These are phyloP conservation scores for Manis javanica DNA, from an alignment of 2,797 vertebrate genomes.

Conservation along the genomic window DNA sequence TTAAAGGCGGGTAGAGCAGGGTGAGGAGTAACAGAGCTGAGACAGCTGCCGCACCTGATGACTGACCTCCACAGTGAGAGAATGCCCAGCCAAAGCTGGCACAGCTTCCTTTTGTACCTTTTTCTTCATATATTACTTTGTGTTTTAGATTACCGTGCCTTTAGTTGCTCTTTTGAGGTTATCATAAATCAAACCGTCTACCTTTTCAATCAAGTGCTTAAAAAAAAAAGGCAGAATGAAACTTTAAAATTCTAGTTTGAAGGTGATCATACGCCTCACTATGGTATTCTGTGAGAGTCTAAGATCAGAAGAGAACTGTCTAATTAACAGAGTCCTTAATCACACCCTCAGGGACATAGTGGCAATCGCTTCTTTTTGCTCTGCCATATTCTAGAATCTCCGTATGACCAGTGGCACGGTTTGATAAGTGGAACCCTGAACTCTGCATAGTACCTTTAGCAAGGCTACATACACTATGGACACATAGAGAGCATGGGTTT, in stretches of 20 bases:
- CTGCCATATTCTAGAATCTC: background rate
- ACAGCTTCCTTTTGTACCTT: background rate
- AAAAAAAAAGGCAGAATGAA: constrained; percentile 9
- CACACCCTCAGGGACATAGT: background rate
- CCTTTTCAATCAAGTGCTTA: constrained; percentile 18
- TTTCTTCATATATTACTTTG: background rate
- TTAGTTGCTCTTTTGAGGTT: background rate
- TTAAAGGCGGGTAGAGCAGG: background rate
- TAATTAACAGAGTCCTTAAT: background rate
- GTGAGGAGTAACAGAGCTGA: background rate
- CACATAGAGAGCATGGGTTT: background rate
- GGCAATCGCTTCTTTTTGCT: background rate
- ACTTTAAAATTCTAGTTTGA: constrained; percentile 51
- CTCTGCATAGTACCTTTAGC: background rate
- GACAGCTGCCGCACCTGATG: too few relatives aligned
- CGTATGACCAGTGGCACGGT: background rate
- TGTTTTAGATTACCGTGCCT: constrained; percentile 26
- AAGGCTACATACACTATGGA: background rate
- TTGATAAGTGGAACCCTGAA: background rate
- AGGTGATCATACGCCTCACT: background rate
- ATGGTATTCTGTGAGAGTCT: background rate
- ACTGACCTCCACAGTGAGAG: background rate
- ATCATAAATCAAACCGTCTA: background rate
- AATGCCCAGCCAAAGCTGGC: background rate
- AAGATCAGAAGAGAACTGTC: constrained; percentile 22